Percentiles rank a stretch among this genome's conserved stretches.
These are phyloP conservation scores for Sceliomorpha sp. DNA, from an alignment of 2,888 invertebrate species.

Conservation along the genomic window DNA sequence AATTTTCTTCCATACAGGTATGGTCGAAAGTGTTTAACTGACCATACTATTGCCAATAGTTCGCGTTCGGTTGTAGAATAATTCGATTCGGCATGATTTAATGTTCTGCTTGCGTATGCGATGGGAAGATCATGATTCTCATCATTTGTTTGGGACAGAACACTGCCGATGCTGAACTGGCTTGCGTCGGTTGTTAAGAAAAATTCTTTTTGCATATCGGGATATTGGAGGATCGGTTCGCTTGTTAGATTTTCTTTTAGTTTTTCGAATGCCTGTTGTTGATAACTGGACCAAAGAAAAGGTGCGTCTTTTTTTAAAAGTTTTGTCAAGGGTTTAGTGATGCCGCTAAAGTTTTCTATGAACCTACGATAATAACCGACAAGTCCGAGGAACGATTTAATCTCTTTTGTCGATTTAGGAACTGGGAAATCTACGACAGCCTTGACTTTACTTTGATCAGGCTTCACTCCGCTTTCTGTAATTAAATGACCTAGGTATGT, in stretches of 20 bases:
- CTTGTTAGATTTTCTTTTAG: slow-evolving; percentile 15
- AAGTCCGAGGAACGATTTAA: slow-evolving; percentile 20
- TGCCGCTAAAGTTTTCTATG: slow-evolving; percentile 25
- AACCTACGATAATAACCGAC: slow-evolving; percentile 16
- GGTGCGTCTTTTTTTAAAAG: slow-evolving; percentile 50
- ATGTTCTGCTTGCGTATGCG: slow-evolving; percentile 16
- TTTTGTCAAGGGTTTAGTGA: slow-evolving; percentile 61
- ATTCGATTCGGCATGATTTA: slow-evolving; percentile 23
- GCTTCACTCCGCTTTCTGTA: slow-evolving; percentile 15
- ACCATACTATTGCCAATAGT: slow-evolving; percentile 22
- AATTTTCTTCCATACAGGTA: slow-evolving; percentile 18
- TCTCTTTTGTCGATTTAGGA: slow-evolving; percentile 7
- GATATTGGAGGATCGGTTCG: slow-evolving; percentile 57
- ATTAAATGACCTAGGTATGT: slow-evolving; percentile 22
- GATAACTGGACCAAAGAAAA: slow-evolving; percentile 51
- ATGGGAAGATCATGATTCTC: slow-evolving; percentile 18
- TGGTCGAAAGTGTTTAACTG: slow-evolving; percentile 19
- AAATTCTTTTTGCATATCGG: slow-evolving; percentile 64
- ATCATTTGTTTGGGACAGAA: slow-evolving; percentile 17
- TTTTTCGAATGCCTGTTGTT: slow-evolving; percentile 35
- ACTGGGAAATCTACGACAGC: slow-evolving; percentile 21
- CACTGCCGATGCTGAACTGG: slow-evolving; percentile 7
- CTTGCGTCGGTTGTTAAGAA: slow-evolving; percentile 68
- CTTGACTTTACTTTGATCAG: slow-evolving; percentile 23
- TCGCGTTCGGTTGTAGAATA: too few species aligned